Evolutionary conservation across 2,113 vertebrate species (phyloP), one percentile per base, ranked within the genome.

Genomic region (Mormyrus iriodes): DNA sequence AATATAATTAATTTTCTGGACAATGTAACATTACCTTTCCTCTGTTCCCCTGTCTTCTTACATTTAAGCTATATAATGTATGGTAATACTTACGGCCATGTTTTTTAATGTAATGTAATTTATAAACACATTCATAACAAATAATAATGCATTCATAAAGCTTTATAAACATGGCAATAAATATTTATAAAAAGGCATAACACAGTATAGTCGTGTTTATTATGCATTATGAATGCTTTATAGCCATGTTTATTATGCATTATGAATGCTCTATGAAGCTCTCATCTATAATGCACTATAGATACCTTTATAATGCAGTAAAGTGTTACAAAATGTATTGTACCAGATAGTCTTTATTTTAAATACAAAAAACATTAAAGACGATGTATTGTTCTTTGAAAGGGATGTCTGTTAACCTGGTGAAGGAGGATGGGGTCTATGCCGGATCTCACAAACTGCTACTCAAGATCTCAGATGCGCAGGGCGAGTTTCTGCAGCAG

Each of bases 361-460:
- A 79, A 79, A 79, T 79, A 42, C 13, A 79, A 6, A 76, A 19
- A 79, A 42, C 73, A 17, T 42, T 19, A 39, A 79, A 79, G 15
- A 42, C 4, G 5, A 17, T 42, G 35, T 79, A 42, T 79, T 42
- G 35, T 79, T 5, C n/a, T 35, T 51, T 69, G 31, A 21, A 73
- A 88, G 87, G 87, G 46, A 79, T 2, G 61, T 52, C n/a, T 42
- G 89, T 87, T 24, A 49, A 87, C 46, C 89, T 90, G 84, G 39
- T 90, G 2, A 90, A 87, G 27, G 42, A 87, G 35, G 35, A 24
- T 7, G 3, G 9, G 0, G 58, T 90, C 24, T 86, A 73, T 12
- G 10, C 42, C 27, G 89, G 89, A n/a, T 9, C 19, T 39, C 46
- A 90, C 39, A 27, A 51, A 21, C 44, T 90, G 46, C 58, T 35